Percentiles rank a stretch among this genome's conserved stretches.
Evolutionary conservation across 2,113 vertebrate species (phyloP).

Genomic region (Boulengeromyrus knoepffleri): DNA sequence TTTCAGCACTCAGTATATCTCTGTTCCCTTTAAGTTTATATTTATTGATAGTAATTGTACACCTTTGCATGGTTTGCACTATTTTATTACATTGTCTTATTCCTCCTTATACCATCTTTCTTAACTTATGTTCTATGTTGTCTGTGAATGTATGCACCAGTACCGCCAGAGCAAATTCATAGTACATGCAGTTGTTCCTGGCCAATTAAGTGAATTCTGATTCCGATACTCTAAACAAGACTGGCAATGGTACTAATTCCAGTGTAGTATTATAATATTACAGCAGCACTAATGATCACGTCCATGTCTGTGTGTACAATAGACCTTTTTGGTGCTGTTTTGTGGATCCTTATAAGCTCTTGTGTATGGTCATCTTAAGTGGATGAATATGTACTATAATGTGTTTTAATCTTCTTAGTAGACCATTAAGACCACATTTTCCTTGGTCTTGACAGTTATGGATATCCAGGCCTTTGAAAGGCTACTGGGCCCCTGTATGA

Average conservation of each 20-base stretch:
- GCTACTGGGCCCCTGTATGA: conserved; percentile 97
- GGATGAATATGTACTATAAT: not conserved
- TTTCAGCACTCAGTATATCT: not conserved
- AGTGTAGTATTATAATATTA: not conserved
- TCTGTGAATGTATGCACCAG: no score
- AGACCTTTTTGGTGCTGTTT: not conserved
- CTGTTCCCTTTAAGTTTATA: not conserved
- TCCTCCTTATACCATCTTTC: not conserved
- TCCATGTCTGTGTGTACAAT: not conserved
- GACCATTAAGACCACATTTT: not conserved
- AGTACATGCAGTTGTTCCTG: not conserved
- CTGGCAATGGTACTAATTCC: not conserved
- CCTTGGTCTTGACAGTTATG: conserved; percentile 69
- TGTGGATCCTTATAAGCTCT: not conserved
- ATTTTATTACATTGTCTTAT: not conserved
- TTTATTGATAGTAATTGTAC: not conserved
- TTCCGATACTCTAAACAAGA: not conserved
- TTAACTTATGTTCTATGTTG: not conserved
- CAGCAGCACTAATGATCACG: not conserved
- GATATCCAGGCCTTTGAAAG: conserved; percentile 96
- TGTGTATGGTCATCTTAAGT: not conserved
- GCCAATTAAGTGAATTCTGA: not conserved
- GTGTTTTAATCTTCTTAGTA: not conserved
- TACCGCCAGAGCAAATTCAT: not conserved
- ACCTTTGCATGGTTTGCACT: not conserved